A percentile compares a stretch with the other conserved stretches of the same genome.
Evolutionary conservation across 2,113 vertebrate genomes (phyloP).

Genomic region (Dermatemys mawii): DNA sequence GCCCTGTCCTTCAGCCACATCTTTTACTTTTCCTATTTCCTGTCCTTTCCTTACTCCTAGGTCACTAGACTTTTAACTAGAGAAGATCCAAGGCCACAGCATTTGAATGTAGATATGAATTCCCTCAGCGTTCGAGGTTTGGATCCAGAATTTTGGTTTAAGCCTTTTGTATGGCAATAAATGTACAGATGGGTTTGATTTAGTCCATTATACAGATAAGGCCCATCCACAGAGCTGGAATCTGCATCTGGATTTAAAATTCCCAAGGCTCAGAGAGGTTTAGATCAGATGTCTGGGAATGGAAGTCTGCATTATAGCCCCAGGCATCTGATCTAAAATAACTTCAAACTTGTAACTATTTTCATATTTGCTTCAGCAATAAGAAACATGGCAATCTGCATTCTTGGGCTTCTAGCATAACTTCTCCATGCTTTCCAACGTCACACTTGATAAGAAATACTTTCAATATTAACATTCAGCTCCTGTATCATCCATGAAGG

Average conservation of each 20-base stretch:
- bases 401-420: constrained; percentile 67
- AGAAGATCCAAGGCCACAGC: constrained; percentile 19
- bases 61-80: not conserved
- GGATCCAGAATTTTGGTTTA: constrained; percentile 12
- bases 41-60: not conserved
- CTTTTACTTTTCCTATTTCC: constrained; percentile 18
- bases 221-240: constrained; percentile 59
- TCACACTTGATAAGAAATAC: constrained; percentile 70
- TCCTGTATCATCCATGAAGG: constrained; percentile 66
- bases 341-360: constrained; percentile 34
- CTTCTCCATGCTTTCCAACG: constrained; percentile 56
- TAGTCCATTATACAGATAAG: constrained; percentile 46
- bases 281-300: constrained; percentile 61
- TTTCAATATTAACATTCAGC: constrained; percentile 73
- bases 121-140: not conserved
- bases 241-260: constrained; percentile 58
- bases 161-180: constrained; percentile 34
- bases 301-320: constrained; percentile 38
- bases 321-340: constrained; percentile 53
- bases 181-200: not conserved
- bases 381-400: constrained; percentile 51
- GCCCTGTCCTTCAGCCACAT: not conserved
- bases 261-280: constrained; percentile 33
- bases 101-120: not conserved
- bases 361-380: constrained; percentile 64